These are phyloP conservation scores for Drosophila leonis DNA, from an alignment of 2,888 invertebrate species.

Conservation along the genomic window DNA sequence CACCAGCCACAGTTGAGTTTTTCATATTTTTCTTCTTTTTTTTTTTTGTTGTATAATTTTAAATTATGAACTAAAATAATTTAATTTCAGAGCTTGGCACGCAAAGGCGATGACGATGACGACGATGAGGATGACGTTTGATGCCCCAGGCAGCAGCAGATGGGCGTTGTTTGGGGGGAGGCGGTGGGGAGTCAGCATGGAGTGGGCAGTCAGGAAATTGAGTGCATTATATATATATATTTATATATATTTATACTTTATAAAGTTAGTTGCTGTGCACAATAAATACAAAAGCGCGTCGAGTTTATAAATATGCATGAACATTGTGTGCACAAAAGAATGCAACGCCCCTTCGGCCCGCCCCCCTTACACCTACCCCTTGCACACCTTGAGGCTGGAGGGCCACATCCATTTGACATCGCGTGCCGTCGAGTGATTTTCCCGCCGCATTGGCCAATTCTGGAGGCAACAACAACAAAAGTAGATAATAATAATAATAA, in stretches of 20 bases:
- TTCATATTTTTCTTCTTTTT: not conserved
- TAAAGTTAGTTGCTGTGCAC: slow-evolving; percentile 64
- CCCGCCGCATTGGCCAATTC: slow-evolving; percentile 80
- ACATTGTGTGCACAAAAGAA: slow-evolving; percentile 75
- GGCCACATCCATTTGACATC: slow-evolving; percentile 77
- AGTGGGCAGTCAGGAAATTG: slow-evolving; percentile 66
- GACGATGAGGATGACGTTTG: slow-evolving; percentile 25
- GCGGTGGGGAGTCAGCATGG: not conserved
- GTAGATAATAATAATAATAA: slow-evolving; percentile 80
- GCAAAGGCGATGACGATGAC: slow-evolving; percentile 54
- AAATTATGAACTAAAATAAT: slow-evolving; percentile 81
- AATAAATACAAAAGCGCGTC: slow-evolving; percentile 75
- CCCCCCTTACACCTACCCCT: slow-evolving; percentile 1
- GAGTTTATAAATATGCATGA: slow-evolving; percentile 77
- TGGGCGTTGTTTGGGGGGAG: slow-evolving; percentile 1
- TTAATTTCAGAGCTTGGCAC: slow-evolving; percentile 72
- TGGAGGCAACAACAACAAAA: slow-evolving; percentile 41
- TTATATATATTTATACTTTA: slow-evolving; percentile 32
- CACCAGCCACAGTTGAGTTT: slow-evolving; percentile 43
- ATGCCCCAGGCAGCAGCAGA: slow-evolving; percentile 41
- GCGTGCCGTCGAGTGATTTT: slow-evolving; percentile 82
- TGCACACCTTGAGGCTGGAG: slow-evolving; percentile 9
- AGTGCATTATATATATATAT: slow-evolving; percentile 60
- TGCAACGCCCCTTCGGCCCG: slow-evolving; percentile 44
- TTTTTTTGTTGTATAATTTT: slow-evolving; percentile 68